Conservation (phyloP, 1,140 invertebrate species). For the Ips typographus region DNA sequence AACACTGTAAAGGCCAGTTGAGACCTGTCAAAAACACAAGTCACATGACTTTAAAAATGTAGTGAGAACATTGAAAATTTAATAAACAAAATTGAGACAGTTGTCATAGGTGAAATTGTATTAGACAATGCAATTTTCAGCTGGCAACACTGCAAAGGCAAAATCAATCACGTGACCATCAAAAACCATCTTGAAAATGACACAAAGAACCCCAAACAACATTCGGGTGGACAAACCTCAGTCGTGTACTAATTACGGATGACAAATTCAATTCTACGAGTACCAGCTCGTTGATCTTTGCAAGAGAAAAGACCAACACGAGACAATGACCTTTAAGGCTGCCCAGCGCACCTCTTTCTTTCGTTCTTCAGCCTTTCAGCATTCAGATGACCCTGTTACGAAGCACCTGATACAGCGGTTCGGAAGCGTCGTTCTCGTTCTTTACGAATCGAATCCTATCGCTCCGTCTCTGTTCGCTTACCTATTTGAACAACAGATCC, state of each 20-base stretch:
- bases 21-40: too few relatives aligned
- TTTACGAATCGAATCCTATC: not conserved
- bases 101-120: too few relatives aligned
- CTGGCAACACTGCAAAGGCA: too few relatives aligned
- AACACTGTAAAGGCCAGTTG: too few relatives aligned
- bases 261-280: not conserved
- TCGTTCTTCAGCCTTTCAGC: too few relatives aligned
- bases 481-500: not conserved
- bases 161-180: not conserved
- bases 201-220: too few relatives aligned
- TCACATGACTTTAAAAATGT: too few relatives aligned
- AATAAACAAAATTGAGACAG: too few relatives aligned
- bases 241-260: too few relatives aligned
- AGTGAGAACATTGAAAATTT: too few relatives aligned
- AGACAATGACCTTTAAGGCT: conserved; percentile 32
- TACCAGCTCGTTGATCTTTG: not conserved
- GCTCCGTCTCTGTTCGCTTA: conserved; percentile 4
- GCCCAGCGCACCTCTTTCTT: conserved; percentile 24
- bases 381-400: conserved; percentile 25
- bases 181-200: not conserved
- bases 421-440: not conserved
- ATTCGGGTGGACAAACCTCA: too few relatives aligned
- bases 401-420: conserved; percentile 15
- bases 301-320: conserved; percentile 25
- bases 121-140: too few relatives aligned